Base-by-base conservation (phyloP, 2,113 vertebrate genomes). In the Murina feae region DNA sequence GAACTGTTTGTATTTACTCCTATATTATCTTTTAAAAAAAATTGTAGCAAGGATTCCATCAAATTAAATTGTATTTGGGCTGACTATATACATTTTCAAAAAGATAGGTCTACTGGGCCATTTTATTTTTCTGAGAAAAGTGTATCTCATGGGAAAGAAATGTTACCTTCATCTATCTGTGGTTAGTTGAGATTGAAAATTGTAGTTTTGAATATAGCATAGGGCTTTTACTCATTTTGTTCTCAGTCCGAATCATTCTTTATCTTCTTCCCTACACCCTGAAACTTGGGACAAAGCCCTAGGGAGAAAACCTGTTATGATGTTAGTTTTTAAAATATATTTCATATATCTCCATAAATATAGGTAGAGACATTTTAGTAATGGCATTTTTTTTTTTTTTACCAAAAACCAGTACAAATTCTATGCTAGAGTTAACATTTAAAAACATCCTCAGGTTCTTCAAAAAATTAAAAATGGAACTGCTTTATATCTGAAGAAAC, bases 361-460 rank as follows among this genome's bases (percentile, higher is more conserved):
- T 30, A 76, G 7, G 42, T 86, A 68, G 78, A 79, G 39, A 66
- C 86, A 1, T 91, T 96, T 93, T 51, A 91, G 68, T 68, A n/a
- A 88, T 80, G 79, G 75, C 2, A 16, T 74, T 81, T 95, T 97
- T 75, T 93, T 72, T 74, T 81, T 95, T 97, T 75, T 93, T 72
- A 5, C 6, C 37, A 89, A 58, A 76, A 71, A 2, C 68, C 53
- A 47, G 2, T 53, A 92, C 30, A 76, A 74, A 51, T 75, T 44
- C 21, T 60, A 47, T 35, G 69, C 89, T 91, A 47, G 55, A 75
- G 37, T 76, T 81, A 17, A 12, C 53, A 78, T 66, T 91, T 75
- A 79, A 90, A 95, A 42, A 69, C 30, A 76, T 32, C 17, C 6
- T 90, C 23, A 39, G 10, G 68, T 21, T 71, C 37, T 10, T 71